Evolutionary conservation across 2,113 vertebrate genomes (phyloP).

Genomic region (Leptobrachium leishanense): DNA sequence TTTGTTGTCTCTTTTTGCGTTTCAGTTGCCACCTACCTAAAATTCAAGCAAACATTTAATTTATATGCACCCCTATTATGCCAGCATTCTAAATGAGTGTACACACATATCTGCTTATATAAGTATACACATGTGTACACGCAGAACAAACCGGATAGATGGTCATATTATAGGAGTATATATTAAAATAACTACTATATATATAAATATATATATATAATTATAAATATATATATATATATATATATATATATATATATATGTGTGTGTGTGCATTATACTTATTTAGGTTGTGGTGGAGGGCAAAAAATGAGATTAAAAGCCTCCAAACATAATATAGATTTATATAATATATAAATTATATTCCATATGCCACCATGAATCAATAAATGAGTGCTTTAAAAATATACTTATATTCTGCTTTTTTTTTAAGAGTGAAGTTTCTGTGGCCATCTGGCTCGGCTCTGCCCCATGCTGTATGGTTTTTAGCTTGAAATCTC

Average conservation of each 20-base stretch:
- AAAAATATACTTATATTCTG: slow-evolving; percentile 11
- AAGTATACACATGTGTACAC: too few relatives aligned
- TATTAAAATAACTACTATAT: too few relatives aligned
- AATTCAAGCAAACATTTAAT: too few relatives aligned
- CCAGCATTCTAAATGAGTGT: too few relatives aligned
- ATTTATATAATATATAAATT: neutral
- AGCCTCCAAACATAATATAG: neutral
- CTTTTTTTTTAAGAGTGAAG: slow-evolving; percentile 54
- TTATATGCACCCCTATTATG: too few relatives aligned
- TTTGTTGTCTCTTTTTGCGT: too few relatives aligned
- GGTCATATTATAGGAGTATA: too few relatives aligned
- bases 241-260: slow-evolving; percentile 15
- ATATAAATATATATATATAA: neutral
- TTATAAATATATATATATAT: neutral
- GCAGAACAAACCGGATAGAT: too few relatives aligned
- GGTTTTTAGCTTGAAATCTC: slow-evolving; percentile 79
- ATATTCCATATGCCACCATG: neutral
- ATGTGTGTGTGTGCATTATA: neutral
- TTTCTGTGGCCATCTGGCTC: slow-evolving; percentile 77
- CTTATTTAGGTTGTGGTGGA: too few relatives aligned
- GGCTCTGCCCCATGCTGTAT: slow-evolving; percentile 78
- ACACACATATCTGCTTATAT: too few relatives aligned
- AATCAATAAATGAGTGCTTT: neutral
- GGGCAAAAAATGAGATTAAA: too few relatives aligned
- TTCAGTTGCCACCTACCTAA: too few relatives aligned